Evolutionary conservation across 2,888 invertebrate species (phyloP).

Genomic region (Stenodema calcarata): DNA sequence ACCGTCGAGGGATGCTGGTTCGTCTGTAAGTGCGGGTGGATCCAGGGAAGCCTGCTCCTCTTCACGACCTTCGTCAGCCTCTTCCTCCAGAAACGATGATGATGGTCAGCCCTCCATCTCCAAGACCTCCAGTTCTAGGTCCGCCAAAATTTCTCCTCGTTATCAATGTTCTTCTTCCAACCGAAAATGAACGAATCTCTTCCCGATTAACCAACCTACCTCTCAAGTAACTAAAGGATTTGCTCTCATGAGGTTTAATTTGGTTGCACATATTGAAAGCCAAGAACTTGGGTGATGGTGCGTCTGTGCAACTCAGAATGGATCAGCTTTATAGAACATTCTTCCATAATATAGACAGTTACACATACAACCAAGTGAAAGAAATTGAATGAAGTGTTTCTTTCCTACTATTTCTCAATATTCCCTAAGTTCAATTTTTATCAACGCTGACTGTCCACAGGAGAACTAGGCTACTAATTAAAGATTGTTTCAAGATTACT

Average conservation of each 20-base stretch:
- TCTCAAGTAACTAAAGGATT: background rate
- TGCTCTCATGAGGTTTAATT: background rate
- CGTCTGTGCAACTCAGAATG: background rate
- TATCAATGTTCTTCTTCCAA: slow-evolving; percentile 2
- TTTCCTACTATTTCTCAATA: background rate
- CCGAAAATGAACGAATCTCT: background rate
- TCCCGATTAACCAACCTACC: background rate
- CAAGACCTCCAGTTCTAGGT: background rate
- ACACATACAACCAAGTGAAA: background rate
- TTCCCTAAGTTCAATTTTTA: background rate
- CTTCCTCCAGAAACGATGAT: background rate
- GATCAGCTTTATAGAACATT: background rate
- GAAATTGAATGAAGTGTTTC: background rate
- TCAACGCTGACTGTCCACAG: background rate
- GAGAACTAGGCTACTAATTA: background rate
- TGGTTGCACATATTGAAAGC: background rate
- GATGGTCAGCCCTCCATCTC: background rate
- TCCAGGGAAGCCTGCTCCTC: background rate
- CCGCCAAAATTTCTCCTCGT: background rate
- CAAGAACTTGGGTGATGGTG: background rate
- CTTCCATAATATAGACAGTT: background rate
- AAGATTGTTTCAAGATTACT: background rate
- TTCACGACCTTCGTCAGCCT: background rate
- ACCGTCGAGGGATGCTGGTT: background rate
- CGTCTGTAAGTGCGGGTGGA: background rate